A percentile compares a stretch with the other conserved stretches of the same genome.
Evolutionary conservation across 2,113 vertebrate species (phyloP).

Genomic region (Brienomyrus brachyistius): DNA sequence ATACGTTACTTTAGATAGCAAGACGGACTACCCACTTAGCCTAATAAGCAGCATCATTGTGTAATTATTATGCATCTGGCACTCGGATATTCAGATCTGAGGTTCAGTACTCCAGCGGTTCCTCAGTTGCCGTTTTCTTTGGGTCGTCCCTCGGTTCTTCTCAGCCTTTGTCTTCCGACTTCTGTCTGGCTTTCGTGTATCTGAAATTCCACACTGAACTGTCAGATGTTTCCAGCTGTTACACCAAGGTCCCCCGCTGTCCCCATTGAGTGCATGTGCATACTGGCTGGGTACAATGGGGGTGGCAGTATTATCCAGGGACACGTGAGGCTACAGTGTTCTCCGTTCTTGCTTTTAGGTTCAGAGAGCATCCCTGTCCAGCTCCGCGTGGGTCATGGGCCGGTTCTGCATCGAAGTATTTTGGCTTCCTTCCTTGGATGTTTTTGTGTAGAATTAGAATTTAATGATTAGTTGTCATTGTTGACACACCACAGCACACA

Average conservation of each 20-base stretch:
- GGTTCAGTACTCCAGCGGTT: neutral
- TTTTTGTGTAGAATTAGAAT: neutral
- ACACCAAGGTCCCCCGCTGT: neutral
- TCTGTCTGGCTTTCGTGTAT: constrained; percentile 34
- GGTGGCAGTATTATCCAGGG: neutral
- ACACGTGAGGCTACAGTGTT: neutral
- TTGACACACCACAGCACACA: no score
- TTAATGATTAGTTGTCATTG: no score
- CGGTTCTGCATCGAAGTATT: neutral
- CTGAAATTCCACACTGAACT: constrained; percentile 49
- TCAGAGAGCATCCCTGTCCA: neutral
- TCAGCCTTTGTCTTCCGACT: neutral
- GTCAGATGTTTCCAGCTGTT: constrained; percentile 33
- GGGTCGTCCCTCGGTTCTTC: neutral
- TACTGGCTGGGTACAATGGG: neutral
- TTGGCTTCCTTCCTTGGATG: neutral
- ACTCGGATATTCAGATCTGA: neutral
- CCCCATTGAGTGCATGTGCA: neutral
- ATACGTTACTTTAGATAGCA: neutral
- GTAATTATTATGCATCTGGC: neutral
- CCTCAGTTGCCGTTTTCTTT: neutral
- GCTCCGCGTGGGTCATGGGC: neutral
- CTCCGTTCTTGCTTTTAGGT: neutral
- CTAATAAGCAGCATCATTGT: neutral
- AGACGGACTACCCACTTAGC: neutral